Percentiles rank a stretch among this genome's conserved stretches.
phyloP scores from a whole-genome alignment of 2,113 vertebrate genomes.

The Callocephalon fimbriatum region DNA sequence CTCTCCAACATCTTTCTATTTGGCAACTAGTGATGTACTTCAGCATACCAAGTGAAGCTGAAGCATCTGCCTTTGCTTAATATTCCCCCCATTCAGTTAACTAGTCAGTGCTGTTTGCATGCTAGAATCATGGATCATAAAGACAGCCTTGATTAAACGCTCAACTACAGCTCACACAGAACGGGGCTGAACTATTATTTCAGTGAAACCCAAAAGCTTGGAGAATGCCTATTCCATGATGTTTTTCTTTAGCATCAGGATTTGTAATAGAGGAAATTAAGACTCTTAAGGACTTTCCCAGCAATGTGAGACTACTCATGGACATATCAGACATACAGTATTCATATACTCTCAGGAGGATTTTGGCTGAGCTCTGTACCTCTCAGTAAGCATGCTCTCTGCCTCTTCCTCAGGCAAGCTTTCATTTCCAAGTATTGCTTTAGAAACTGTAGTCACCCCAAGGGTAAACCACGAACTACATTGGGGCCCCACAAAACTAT shows the following conservation, averaged over 20 bases:
- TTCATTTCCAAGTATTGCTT: not conserved
- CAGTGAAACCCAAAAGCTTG: not conserved
- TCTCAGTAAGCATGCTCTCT: not conserved
- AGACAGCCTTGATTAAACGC: not conserved
- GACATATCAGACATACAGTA: not conserved
- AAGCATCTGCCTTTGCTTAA: not conserved
- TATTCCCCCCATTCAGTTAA: not conserved
- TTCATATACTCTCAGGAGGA: not conserved
- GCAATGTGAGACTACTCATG: not conserved
- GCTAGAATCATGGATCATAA: constrained; percentile 1
- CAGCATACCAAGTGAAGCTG: not conserved
- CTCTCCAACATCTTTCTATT: not conserved
- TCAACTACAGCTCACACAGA: not conserved
- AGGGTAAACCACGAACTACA: not conserved
- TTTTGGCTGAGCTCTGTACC: not conserved
- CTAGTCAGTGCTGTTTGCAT: not conserved
- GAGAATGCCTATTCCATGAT: not conserved
- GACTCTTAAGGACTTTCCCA: not conserved
- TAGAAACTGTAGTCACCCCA: not conserved
- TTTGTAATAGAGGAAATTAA: not conserved
- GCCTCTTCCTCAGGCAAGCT: not conserved
- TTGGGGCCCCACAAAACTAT: not conserved
- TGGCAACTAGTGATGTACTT: not conserved
- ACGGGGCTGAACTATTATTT: not conserved
- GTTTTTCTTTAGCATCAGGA: not conserved